Conservation (phyloP, 2,888 invertebrate species). For the Agrotis segetum region DNA sequence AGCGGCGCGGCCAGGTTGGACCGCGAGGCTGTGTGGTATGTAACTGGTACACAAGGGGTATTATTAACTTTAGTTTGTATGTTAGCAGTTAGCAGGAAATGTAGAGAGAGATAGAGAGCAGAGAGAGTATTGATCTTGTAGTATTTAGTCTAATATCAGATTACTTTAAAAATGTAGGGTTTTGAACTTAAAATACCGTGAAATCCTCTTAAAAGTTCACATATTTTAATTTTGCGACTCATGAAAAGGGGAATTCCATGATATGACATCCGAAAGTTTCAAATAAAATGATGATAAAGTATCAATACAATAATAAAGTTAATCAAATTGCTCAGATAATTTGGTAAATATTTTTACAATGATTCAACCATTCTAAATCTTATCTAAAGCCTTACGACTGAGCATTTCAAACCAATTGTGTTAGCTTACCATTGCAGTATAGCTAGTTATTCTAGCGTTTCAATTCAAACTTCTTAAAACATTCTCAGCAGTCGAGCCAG, state of each 20-base stretch:
- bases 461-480: not conserved
- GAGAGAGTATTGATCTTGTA: too few relatives aligned
- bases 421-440: too few relatives aligned
- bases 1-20: constrained; percentile 86
- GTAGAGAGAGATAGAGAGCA: not conserved
- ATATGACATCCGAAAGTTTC: not conserved
- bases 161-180: too few relatives aligned
- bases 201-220: too few relatives aligned
- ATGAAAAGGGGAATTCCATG: not conserved
- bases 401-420: too few relatives aligned
- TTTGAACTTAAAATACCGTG: too few relatives aligned
- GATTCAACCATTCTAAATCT: not conserved
- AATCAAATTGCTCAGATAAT: constrained; percentile 19
- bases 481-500: constrained; percentile 47
- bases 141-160: too few relatives aligned
- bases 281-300: constrained; percentile 10
- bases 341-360: not conserved
- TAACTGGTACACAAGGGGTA: constrained; percentile 61
- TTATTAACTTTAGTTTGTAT: constrained; percentile 30
- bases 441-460: not conserved
- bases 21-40: constrained; percentile 78
- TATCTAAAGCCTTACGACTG: too few relatives aligned
- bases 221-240: too few relatives aligned
- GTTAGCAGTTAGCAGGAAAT: not conserved
- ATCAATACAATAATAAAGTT: constrained; percentile 6